Base-by-base conservation (phyloP, 2,113 vertebrate species). In the Caracal caracal region DNA sequence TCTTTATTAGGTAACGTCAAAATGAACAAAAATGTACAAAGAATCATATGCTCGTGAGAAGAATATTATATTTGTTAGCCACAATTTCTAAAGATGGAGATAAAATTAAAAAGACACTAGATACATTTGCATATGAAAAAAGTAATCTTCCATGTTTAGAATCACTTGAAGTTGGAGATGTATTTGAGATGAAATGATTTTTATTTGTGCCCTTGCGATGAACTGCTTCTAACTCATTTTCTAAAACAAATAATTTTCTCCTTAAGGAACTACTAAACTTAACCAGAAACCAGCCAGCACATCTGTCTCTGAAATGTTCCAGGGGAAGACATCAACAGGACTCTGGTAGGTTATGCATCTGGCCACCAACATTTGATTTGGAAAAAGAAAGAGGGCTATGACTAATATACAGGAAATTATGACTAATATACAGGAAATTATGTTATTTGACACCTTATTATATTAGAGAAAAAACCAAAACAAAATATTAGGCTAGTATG, bases 271-370 rank as follows among this genome's bases (percentile, higher is more conserved):
- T 90, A 95, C 56, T 66, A 53, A 70, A 71, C 33, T 91, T 94
- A 82, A 93, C 33, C 1, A 22, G 33, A 89, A 88, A n/a, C n/a
- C 20, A 84, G 83, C 95, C 89, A 96, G 53, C 87, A 92, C 96
- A 97, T 96, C 95, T 98, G 95, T 93, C 68, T 95, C 75, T 94
- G 65, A 87, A 96, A 28, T 28, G 43, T 94, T 97, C 95, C 96
- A 97, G 93, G 75, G 26, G 80, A 92, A 94, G 40, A 94, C 22
- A 76, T 51, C 59, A 97, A 93, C 35, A 93, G 83, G 35, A 90
- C 28, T 71, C 61, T 47, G 24, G 51, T 51, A 93, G 75, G 86
- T 84, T 90, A 70, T 79, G 26, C 26, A 85, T 94, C 79, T 96
- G 89, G 93, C 79, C 94, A 96, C 75, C 86, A 88, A 68, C 35